Evolutionary conservation across 35 echinoderm and acorn worm species (phyloP), one percentile per base, ranked within the genome.

Genomic region (Lytechinus pictus): DNA sequence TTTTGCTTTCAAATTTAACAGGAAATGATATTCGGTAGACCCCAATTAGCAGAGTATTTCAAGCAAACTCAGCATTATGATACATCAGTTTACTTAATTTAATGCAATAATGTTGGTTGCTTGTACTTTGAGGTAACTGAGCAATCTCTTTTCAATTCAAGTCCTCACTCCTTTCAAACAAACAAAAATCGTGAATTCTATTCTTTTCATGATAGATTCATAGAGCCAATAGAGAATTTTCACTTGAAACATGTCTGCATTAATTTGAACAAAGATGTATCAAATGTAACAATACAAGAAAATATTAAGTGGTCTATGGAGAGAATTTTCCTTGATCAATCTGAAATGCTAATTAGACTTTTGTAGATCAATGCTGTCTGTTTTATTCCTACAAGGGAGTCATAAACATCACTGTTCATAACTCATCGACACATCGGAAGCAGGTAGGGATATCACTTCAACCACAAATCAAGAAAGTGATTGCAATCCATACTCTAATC

Each of bases 401-500:
- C 66, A 16, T 79, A 79, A 79, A 79, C 19, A 79, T 79, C 66
- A 14, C 66, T 79, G 66, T 79, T 79, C 66, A 79, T 79, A 79
- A 79, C 66, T 79, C 66, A 79, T 79, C 16, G 14, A 79, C 66
- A 79, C 66, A 79, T 79, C 8, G 19, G 66, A 79, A 79, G 66
- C 66, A 16, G 66, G 19, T 24, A 79, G 19, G 66, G 66, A 79
- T 79, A 79, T 79, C 66, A 79, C 66, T 79, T 79, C 66, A 79
- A 24, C 66, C 66, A 79, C 66, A 79, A 79, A 79, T 79, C 66
- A 79, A 79, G 66, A 79, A 79, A n/a, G n/a, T n/a, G 19, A 79
- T 79, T 79, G 66, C 66, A 79, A 79, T 79, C 66, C 66, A 79
- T 79, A 79, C 66, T 16, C 66, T 79, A 79, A 79, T 79, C 66